Conservation (phyloP, 2,888 invertebrate species). For the Acronicta psi region DNA sequence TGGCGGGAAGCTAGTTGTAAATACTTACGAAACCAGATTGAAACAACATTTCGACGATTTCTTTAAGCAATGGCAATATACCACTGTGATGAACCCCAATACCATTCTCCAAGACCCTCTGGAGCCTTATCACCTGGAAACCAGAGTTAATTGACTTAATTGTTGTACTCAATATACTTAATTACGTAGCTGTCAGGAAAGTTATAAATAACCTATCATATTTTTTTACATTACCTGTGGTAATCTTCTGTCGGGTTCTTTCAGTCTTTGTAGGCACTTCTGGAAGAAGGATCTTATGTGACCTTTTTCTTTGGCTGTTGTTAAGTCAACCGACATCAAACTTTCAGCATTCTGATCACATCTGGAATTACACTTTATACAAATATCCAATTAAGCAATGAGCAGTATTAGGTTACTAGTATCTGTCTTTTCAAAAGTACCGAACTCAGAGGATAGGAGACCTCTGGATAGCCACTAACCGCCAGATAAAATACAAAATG, state of each 20-base stretch:
- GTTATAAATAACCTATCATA: too few species aligned
- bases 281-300: conserved; percentile 96
- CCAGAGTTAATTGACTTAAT: conserved; percentile 4
- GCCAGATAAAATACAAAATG: too few species aligned
- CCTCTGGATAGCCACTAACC: too few species aligned
- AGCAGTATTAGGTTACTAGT: too few species aligned
- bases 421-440: too few species aligned
- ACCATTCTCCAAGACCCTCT: conserved; percentile 91
- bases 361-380: conserved; percentile 61
- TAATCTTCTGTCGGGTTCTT: conserved; percentile 95
- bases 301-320: conserved; percentile 94
- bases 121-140: conserved; percentile 79
- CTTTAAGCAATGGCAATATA: conserved; percentile 99
- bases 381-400: background rate
- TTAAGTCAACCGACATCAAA: conserved; percentile 92
- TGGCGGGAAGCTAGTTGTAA: too few species aligned
- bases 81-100: conserved; percentile 99
- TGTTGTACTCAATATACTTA: too few species aligned
- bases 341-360: conserved; percentile 90
- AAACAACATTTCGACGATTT: conserved; percentile 99
- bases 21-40: conserved; percentile 96
- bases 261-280: conserved; percentile 94
- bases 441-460: too few species aligned
- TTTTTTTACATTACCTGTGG: conserved; percentile 91
- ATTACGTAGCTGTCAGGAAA: too few species aligned